phyloP scores from a whole-genome alignment of 2,888 invertebrate genomes.

The Dexiosoma caninum region DNA sequence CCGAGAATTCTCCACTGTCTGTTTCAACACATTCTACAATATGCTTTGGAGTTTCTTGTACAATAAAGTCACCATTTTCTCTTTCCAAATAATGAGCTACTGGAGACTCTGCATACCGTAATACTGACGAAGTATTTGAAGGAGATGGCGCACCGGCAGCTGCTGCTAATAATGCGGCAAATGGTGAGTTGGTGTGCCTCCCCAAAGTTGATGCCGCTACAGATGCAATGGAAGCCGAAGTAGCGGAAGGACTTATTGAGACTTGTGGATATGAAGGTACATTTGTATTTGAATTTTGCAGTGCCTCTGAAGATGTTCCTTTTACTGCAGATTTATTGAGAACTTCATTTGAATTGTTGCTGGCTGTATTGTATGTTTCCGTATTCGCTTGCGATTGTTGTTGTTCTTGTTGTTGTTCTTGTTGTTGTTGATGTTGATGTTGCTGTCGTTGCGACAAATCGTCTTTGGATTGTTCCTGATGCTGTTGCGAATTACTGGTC shows the following conservation, averaged over 20 bases:
- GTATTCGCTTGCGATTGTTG: too few species aligned
- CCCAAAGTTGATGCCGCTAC: conserved; percentile 57
- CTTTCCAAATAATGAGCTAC: conserved; percentile 77
- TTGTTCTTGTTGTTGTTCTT: conserved; percentile 60
- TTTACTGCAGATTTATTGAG: conserved; percentile 35
- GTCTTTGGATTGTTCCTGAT: conserved; percentile 25
- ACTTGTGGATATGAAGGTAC: conserved; percentile 36
- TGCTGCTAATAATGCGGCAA: conserved; percentile 69
- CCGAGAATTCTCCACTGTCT: conserved; percentile 77
- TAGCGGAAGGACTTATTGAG: conserved; percentile 43
- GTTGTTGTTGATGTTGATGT: conserved; percentile 56
- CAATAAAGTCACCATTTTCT: conserved; percentile 77
- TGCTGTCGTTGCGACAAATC: conserved; percentile 41
- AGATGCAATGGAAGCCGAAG: conserved; percentile 44
- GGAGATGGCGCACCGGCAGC: conserved; percentile 68
- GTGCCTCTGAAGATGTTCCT: background rate
- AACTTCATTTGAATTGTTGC: conserved; percentile 26
- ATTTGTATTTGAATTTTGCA: conserved; percentile 24
- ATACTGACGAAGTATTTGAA: conserved; percentile 73
- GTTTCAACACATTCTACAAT: conserved; percentile 77
- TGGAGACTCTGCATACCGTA: conserved; percentile 76
- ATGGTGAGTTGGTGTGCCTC: conserved; percentile 72
- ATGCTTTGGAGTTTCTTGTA: conserved; percentile 77
- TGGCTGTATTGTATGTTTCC: too few species aligned
- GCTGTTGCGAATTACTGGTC: conserved; percentile 10